Evolutionary conservation across 2,888 invertebrate genomes (phyloP).

Genomic region (Tholera decimalis): DNA sequence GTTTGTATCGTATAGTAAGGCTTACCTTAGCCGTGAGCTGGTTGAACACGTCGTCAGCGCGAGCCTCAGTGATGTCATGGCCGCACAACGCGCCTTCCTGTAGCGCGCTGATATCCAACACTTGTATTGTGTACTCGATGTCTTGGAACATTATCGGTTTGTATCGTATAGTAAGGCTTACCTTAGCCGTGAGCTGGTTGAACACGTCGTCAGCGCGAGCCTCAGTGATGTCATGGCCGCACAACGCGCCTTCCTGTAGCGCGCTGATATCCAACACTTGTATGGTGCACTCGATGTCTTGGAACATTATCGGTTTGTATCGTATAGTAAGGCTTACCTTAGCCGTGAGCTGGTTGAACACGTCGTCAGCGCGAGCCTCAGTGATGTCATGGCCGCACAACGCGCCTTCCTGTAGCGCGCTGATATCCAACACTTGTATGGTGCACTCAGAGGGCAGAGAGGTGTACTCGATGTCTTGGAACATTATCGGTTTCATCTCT

Average conservation of each 20-base stretch:
- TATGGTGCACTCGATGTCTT: constrained; percentile 67
- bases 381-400: constrained; percentile 64
- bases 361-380: background rate
- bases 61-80: no score
- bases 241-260: constrained; percentile 65
- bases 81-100: no score
- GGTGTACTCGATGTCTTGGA: constrained; percentile 64
- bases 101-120: no score
- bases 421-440: constrained; percentile 70
- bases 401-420: constrained; percentile 61
- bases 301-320: constrained; percentile 68
- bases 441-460: constrained; percentile 69
- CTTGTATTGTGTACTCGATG: no score
- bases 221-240: constrained; percentile 57
- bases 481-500: constrained; percentile 72
- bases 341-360: constrained; percentile 61
- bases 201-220: constrained; percentile 31
- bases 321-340: no score
- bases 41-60: no score
- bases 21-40: no score
- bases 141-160: no score
- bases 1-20: no score
- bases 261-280: constrained; percentile 68
- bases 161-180: no score
- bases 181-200: constrained; percentile 66